Conservation (phyloP, 2,888 invertebrate species). For the Lasioglossum pauxillum region DNA sequence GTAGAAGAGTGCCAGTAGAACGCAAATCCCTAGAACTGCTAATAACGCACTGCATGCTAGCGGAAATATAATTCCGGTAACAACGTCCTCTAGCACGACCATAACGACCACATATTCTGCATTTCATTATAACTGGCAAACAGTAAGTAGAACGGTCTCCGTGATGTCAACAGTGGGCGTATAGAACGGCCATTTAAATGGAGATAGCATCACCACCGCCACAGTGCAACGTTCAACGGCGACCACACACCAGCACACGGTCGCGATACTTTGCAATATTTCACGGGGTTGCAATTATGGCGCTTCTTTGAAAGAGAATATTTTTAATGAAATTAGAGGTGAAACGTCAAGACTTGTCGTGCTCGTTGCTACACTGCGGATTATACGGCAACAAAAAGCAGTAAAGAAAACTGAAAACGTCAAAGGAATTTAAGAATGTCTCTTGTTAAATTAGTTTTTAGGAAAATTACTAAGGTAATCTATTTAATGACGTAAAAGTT, state of each 20-base stretch:
- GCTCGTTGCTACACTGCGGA: background rate
- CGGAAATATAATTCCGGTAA: conserved; percentile 9
- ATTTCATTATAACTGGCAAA: conserved; percentile 12
- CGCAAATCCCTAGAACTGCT: conserved; percentile 15
- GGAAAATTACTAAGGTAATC: background rate
- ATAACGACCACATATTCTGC: conserved; percentile 11
- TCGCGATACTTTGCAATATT: background rate
- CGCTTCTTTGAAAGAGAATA: background rate
- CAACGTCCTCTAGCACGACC: conserved; percentile 2
- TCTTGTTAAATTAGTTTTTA: too few relatives aligned
- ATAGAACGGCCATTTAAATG: conserved; percentile 4
- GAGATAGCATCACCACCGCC: background rate
- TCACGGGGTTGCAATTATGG: background rate
- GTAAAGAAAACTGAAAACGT: background rate
- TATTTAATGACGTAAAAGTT: background rate
- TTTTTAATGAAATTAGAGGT: background rate
- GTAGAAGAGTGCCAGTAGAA: conserved; percentile 2
- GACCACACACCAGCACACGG: background rate
- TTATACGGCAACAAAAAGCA: background rate
- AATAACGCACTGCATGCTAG: background rate
- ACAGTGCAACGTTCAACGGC: background rate
- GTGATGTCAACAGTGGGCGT: background rate
- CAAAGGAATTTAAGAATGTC: background rate
- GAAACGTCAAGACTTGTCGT: background rate
- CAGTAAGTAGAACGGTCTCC: conserved; percentile 1